Evolutionary conservation across 1,140 invertebrate genomes (phyloP), one percentile per base, ranked within the genome.

Genomic region (Bombus pyrosoma): DNA sequence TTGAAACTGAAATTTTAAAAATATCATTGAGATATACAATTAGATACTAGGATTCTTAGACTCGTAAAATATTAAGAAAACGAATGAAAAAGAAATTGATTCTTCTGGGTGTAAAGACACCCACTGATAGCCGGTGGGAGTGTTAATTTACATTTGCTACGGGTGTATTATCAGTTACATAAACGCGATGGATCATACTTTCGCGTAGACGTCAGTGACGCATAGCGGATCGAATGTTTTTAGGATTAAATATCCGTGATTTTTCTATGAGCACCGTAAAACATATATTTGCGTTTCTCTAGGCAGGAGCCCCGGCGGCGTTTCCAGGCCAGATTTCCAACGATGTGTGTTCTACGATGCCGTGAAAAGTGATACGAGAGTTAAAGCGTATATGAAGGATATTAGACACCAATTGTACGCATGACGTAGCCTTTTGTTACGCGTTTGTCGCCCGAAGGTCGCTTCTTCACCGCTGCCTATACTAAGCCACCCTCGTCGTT

Each of bases 341-440:
- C 77, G 77, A 68, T 68, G 77, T 39, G 25, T 28, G 72, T 53
- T 83, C 72, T 66, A 83, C 81, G 72, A 68, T 83, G 73, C 34
- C 72, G 75, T 69, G 82, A 78, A 83, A 83, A 83, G 47, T 68
- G 75, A 83, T 71, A 83, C 64, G 74, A 37, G 15, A 80, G 78
- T 80, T 80, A 80, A 69, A 80, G 64, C 64, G 78, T 53, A 80
- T 43, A 12, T 8, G 79, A 47, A 72, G 79, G 71, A 81, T 74
- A 81, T 81, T 85, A 75, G 84, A 85, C 84, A 81, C 69, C 84
- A 81, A 74, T 74, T 69, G 84, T 57, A 81, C 71, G 78, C 71
- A 80, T 85, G 84, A 85, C 84, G 84, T 85, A 81, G 79, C 59
- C 79, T 81, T 81, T 85, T 85, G 79, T 85, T 78, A 66, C 68